Evolutionary conservation across 1,140 invertebrate species (phyloP), one percentile per base, ranked within the genome.

Genomic region (Protaetia brevitarsis): DNA sequence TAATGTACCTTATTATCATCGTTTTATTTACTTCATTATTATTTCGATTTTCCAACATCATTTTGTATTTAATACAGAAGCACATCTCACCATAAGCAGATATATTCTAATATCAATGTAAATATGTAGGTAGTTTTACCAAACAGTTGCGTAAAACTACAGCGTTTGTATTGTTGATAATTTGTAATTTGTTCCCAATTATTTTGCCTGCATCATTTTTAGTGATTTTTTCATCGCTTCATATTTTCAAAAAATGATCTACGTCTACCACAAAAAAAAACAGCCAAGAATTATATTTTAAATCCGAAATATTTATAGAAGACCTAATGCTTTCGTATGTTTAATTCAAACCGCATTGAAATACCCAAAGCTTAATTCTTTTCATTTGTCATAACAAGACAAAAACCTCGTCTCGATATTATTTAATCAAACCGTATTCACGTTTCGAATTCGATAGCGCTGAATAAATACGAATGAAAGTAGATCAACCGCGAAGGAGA

Each of bases 201-300:
- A 23, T 19, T 8, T 5, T 11, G 34, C 34, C 13, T 23, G 7
- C 41, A 23, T 51, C 21, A 8, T 19, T 23, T 2, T 34, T 34
- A 11, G 13, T 11, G 31, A 8, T 11, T 51, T 45, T 16, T 19
- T 51, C 21, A 23, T 21, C 7, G 19, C n/a, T n/a, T n/a, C n/a
- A n/a, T n/a, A n/a, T n/a, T n/a, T 51, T 21, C 41, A 51, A 23
- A 34, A 8, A 51, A 45, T 45, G 16, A 23, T 19, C n/a, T 11
- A n/a, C n/a, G n/a, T n/a, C n/a, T n/a, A n/a, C n/a, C n/a, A n/a
- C n/a, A n/a, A 21, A 19, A 4, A 51, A 8, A 51, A 51, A 16
- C 41, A 51, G 19, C 41, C 41, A 19, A 51, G 41, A 51, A 51
- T 37, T n/a, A n/a, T n/a, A n/a, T n/a, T n/a, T n/a, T n/a, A n/a